Evolutionary conservation across 2,113 vertebrate genomes (phyloP), one percentile per base, ranked within the genome.

Genomic region (Corydoras maculifer): DNA sequence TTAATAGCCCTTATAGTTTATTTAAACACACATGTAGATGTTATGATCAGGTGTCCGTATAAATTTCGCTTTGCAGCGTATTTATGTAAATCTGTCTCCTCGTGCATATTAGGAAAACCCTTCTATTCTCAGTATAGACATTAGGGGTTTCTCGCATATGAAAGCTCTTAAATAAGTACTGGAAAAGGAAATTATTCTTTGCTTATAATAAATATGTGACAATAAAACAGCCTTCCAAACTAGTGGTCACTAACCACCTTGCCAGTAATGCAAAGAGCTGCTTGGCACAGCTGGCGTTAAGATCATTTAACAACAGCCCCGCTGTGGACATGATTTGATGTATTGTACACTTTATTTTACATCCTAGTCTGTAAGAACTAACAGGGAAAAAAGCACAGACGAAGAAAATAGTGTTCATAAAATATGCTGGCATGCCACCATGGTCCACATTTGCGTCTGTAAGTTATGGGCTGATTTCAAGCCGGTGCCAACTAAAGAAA

Each of bases 291-390:
- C 5, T 9, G 30, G 51, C 31, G 18, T 4, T 5, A 9, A 8
- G 8, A n/a, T 51, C 54, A 18, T 62, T 54, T n/a, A 54, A 60
- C 53, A 48, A 10, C 53, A 29, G 59, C 54, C 43, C 61, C 29
- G 61, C 53, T 58, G 70, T n/a, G 55, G 55, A 72, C 54, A 51
- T 65, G 62, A 72, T 72, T 58, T 65, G 53, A 64, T 65, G 32
- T 35, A 72, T 65, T 50, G 70, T 65, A 65, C 70, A 72, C 70
- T 64, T 72, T 72, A 72, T 30, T 18, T 50, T 65, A 58, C 54
- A 51, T 59, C 62, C 70, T 72, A 55, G 51, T 31, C 55, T 59
- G 54, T 53, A 13, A 57, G 53, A n/a, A 48, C 15, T 18, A 14
- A 31, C 15, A 55, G 62, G 14, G 50, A 72, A 48, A 59, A 72